Conservation (phyloP, 1,140 invertebrate species). For the Heliconius hermathena region DNA sequence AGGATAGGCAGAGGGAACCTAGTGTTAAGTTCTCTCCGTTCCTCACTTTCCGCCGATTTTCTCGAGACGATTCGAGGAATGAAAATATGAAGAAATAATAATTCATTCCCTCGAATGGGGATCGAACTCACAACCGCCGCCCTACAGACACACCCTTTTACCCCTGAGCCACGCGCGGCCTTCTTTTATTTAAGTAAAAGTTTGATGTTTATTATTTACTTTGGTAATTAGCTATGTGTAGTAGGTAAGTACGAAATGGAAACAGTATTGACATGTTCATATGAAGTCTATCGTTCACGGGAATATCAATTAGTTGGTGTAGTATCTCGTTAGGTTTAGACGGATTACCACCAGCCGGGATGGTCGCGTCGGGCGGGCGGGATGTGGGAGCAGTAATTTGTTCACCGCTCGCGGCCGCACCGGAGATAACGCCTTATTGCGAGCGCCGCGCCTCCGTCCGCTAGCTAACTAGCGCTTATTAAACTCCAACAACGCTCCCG, state of each 20-base stretch:
- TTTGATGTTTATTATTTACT: background rate
- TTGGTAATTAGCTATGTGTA: background rate
- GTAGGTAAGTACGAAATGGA: background rate
- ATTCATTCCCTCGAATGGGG: too few species aligned
- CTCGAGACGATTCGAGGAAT: too few species aligned
- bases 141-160: too few species aligned
- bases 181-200: background rate
- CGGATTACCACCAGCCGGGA: conserved; percentile 50
- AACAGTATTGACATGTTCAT: conserved; percentile 38
- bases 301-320: conserved; percentile 50
- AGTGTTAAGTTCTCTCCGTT: too few species aligned
- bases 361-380: conserved; percentile 46
- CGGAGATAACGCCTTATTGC: conserved; percentile 78
- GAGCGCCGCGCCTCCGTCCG: conserved; percentile 60
- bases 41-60: too few species aligned
- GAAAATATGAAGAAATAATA: too few species aligned
- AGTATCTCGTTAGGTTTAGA: conserved; percentile 47
- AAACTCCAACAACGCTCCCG: conserved; percentile 77
- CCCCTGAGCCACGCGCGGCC: too few species aligned
- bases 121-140: too few species aligned
- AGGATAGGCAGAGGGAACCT: too few species aligned
- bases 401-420: conserved; percentile 49
- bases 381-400: conserved; percentile 62
- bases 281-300: conserved; percentile 53
- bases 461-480: conserved; percentile 79